phyloP scores from a whole-genome alignment of 2,113 vertebrate species.

The Aphyosemion australe region DNA sequence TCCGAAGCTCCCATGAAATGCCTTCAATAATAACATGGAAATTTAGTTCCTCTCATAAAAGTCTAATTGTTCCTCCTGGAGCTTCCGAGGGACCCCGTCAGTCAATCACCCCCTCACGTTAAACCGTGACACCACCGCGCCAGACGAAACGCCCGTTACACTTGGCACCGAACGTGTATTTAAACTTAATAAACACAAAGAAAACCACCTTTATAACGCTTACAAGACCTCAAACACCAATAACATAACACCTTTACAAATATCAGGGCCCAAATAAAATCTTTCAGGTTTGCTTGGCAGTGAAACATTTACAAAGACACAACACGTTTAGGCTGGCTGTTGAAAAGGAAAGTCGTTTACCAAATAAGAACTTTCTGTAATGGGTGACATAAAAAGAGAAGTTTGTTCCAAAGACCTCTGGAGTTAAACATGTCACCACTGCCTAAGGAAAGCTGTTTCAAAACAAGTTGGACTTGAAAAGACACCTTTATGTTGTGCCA shows the following conservation, averaged over 20 bases:
- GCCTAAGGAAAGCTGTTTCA: constrained; percentile 8
- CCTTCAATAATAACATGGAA: constrained; percentile 48
- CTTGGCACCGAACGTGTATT: constrained; percentile 10
- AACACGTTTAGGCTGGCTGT: constrained; percentile 26
- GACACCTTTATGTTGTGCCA: constrained; percentile 42
- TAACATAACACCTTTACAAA: constrained; percentile 17
- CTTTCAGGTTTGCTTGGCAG: constrained; percentile 1
- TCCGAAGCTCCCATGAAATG: constrained; percentile 34
- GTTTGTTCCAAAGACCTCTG: constrained; percentile 44
- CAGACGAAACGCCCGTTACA: constrained; percentile 44
- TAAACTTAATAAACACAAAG: not conserved
- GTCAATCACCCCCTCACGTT: constrained; percentile 29
- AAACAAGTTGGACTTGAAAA: constrained; percentile 51
- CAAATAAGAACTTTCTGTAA: constrained; percentile 38
- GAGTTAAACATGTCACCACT: constrained; percentile 38
- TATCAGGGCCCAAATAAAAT: constrained; percentile 4
- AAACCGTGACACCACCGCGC: constrained; percentile 34
- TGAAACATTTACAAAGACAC: constrained; percentile 28
- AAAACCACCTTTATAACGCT: constrained; percentile 1
- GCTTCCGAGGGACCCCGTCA: constrained; percentile 40
- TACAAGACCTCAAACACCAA: constrained; percentile 25
- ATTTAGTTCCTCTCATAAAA: constrained; percentile 71
- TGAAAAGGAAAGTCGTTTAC: constrained; percentile 34
- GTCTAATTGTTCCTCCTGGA: constrained; percentile 59
- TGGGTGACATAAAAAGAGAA: constrained; percentile 40